A percentile compares a stretch with the other conserved stretches of the same genome.
Evolutionary conservation across 2,113 vertebrate genomes (phyloP).

Genomic region (Bucco capensis): DNA sequence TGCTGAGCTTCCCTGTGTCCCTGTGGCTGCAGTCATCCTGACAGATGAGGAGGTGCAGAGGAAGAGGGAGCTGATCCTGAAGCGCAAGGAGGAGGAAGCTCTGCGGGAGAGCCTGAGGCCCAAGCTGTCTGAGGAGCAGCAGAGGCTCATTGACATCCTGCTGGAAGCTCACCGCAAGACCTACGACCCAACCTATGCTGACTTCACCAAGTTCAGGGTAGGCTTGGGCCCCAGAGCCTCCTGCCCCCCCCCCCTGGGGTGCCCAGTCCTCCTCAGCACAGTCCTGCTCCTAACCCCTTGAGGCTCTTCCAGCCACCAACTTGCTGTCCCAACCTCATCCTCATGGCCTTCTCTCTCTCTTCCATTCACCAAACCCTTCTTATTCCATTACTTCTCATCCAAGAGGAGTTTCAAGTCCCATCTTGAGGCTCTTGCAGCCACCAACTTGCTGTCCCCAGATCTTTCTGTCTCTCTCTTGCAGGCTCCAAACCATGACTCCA

Average conservation of each 20-base stretch:
- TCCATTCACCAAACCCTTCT: too few species aligned
- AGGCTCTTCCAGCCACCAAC: neutral
- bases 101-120: constrained; percentile 84
- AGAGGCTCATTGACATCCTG: constrained; percentile 80
- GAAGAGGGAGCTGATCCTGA: constrained; percentile 92
- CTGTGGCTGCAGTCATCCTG: constrained; percentile 83
- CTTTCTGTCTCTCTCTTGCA: too few species aligned
- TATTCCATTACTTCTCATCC: too few species aligned
- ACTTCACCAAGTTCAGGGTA: constrained; percentile 92
- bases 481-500: too few species aligned
- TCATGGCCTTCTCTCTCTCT: neutral
- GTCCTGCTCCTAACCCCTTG: too few species aligned
- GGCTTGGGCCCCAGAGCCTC: accelerated
- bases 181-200: constrained; percentile 89
- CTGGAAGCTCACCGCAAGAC: constrained; percentile 95
- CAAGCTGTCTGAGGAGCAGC: constrained; percentile 87
- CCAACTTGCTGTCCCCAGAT: too few species aligned
- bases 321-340: neutral
- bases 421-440: too few species aligned
- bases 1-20: too few species aligned
- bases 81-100: constrained; percentile 91
- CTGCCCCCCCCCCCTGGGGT: neutral
- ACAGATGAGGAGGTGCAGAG: constrained; percentile 96
- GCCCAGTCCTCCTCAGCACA: neutral
- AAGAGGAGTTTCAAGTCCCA: too few species aligned